Base-by-base conservation (phyloP, 2,113 vertebrate species). In the Platichthys flesus region DNA sequence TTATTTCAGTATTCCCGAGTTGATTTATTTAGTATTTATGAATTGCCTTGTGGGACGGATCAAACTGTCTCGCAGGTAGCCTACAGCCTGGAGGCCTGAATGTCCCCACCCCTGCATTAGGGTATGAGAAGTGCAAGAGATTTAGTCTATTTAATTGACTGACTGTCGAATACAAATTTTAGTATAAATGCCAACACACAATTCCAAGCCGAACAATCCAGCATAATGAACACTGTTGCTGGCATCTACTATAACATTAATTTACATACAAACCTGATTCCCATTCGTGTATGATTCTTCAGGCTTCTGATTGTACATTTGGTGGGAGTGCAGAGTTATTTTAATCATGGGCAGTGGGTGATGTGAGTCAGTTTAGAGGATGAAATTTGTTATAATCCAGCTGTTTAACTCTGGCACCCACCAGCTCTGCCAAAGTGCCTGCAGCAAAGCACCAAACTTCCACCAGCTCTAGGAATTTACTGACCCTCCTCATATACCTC, bases 351-450 rank as follows among this genome's bases (percentile, higher is more conserved):
- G 40, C 24, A 60, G 35, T 28, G 9, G 52, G 20, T 78, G 47
- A 71, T 64, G 37, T 71, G 64, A 75, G 21, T 78, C 28, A 31
- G 40, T 52, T 35, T 70, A n/a, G 58, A 64, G 60, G 74, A 47
- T 56, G 45, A 79, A 52, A 64, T 63, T 21, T 18, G 35, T 60
- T 28, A 5, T 55, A 63, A 82, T 71, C 73, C 79, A 81, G 26
- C 56, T 64, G 71, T 62, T 54, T 82, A 67, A 76, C 74, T 74
- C 54, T 66, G 45, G 45, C 28, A 4, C 60, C 69, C 78, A 70
- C 63, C 37, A 52, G 51, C 28, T 67, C 71, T 70, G 60, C 56
- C 67, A 57, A 55, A 60, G 74, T 67, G 35, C 71, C 76, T 77
- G 15, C 51, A 73, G 81, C n/a, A 45, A 74, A 9, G 16, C 13